Conservation (phyloP, 2,797 vertebrate species). For the Sarcoramphus papa region DNA sequence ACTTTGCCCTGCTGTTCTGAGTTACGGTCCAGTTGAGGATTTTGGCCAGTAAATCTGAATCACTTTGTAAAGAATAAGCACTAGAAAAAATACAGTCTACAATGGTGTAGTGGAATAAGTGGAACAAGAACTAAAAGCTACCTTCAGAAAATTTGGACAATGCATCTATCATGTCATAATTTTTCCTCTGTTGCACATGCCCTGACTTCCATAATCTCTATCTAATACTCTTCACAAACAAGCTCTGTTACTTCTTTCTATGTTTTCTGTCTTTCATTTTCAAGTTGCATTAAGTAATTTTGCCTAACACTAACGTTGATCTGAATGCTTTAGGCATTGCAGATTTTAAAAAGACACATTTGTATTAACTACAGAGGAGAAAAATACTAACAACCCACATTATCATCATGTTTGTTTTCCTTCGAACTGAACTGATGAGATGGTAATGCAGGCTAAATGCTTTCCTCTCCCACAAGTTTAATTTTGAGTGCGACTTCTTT, state of each 20-base stretch:
- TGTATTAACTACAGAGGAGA: neutral
- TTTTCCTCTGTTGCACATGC: neutral
- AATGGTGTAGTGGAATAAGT: neutral
- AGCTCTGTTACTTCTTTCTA: neutral
- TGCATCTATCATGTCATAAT: neutral
- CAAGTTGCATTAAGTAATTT: neutral
- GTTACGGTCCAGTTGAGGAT: neutral
- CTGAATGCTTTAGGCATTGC: neutral
- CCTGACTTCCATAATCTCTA: neutral
- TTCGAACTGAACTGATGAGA: neutral
- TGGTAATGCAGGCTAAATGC: neutral
- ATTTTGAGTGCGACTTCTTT: neutral
- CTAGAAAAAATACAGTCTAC: neutral
- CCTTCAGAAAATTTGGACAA: neutral
- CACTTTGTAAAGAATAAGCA: neutral
- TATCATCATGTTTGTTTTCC: conserved; percentile 3
- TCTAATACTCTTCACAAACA: neutral
- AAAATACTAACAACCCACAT: neutral
- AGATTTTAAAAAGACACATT: neutral
- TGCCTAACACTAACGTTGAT: neutral
- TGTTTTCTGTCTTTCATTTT: neutral
- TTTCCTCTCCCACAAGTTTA: neutral
- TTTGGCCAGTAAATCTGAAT: neutral
- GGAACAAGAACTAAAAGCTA: neutral
- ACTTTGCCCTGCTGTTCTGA: neutral